Evolutionary conservation across 1,140 invertebrate genomes (phyloP).

Genomic region (Nasonia longicornis): DNA sequence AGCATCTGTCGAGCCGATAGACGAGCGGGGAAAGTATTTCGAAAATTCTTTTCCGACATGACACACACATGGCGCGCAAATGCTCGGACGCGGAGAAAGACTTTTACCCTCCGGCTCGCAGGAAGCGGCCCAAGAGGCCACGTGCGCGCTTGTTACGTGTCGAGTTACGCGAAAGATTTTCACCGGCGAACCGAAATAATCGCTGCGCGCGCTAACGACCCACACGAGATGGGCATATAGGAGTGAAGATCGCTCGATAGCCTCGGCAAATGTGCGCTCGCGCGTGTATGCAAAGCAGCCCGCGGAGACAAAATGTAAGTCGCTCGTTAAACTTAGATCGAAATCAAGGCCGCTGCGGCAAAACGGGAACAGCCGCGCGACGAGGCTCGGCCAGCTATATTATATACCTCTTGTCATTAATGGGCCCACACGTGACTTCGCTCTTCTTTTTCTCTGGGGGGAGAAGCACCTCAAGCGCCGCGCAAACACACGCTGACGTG

Average conservation of each 20-base stretch:
- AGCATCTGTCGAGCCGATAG: background rate
- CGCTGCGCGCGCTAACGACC: background rate
- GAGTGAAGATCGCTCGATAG: constrained; percentile 2
- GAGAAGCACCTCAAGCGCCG: background rate
- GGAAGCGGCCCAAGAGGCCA: constrained; percentile 51
- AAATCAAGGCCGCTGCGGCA: constrained; percentile 19
- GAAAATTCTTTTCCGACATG: constrained; percentile 40
- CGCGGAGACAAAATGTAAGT: constrained; percentile 33
- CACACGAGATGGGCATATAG: background rate
- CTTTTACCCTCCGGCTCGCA: constrained; percentile 57
- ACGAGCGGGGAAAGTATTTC: constrained; percentile 22
- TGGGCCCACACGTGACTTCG: constrained; percentile 1
- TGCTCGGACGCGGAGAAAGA: constrained; percentile 59
- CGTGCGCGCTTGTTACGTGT: constrained; percentile 55
- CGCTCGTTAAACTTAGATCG: constrained; percentile 36
- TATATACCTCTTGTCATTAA: background rate
- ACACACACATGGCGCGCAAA: constrained; percentile 66
- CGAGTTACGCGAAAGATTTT: constrained; percentile 53
- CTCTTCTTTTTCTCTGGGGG: background rate
- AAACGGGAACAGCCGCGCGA: background rate
- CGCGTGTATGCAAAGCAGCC: background rate
- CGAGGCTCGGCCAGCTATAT: constrained; percentile 7
- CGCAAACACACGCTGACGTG: background rate
- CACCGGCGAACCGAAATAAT: background rate
- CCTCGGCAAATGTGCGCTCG: constrained; percentile 8